These are phyloP conservation scores for Ciconia boyciana DNA, from an alignment of 2,113 vertebrate genomes.

Conservation along the genomic window DNA sequence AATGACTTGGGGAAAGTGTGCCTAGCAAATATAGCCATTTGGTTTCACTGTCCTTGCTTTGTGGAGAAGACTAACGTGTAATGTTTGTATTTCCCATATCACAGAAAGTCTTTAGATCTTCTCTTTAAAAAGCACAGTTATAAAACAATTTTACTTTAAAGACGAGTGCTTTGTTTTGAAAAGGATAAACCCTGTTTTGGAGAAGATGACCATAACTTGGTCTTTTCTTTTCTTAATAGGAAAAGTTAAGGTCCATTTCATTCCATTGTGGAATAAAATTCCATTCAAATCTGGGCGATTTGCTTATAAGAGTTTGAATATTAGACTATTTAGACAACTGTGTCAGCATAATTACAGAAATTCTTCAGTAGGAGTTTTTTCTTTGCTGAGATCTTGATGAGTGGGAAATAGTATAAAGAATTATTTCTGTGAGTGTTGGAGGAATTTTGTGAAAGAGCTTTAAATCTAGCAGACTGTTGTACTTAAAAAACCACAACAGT, in stretches of 20 bases:
- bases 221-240: not conserved
- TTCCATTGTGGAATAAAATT: not conserved
- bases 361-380: not conserved
- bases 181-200: not conserved
- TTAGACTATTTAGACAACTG: not conserved
- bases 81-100: not conserved
- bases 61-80: rapidly evolving
- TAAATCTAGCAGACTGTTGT: not conserved
- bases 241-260: not conserved
- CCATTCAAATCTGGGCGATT: not conserved
- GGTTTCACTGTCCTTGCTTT: not conserved
- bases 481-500: not conserved
- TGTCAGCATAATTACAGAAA: not conserved
- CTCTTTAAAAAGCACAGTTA: not conserved
- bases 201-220: not conserved
- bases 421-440: not conserved
- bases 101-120: not conserved
- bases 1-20: not conserved
- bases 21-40: not conserved
- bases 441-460: not conserved
- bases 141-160: not conserved
- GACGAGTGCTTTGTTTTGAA: not conserved
- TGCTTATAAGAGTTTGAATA: not conserved
- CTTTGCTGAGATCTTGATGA: not conserved
- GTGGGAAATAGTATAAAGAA: not conserved